These are phyloP conservation scores for Macrobrachium nipponense DNA, from an alignment of 1,140 invertebrate genomes.

Conservation along the genomic window DNA sequence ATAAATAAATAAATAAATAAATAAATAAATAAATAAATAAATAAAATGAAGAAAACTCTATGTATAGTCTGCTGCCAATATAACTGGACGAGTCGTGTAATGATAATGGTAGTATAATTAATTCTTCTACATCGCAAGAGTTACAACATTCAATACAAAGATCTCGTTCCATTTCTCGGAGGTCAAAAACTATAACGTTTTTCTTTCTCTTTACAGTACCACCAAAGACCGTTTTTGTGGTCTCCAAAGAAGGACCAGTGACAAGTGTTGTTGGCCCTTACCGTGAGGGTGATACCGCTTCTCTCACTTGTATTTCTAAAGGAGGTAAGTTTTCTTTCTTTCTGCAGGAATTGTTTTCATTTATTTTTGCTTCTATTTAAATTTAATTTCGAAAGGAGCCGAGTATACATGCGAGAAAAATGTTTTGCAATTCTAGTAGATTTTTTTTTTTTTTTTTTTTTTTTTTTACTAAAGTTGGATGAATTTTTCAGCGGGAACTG, in stretches of 20 bases:
- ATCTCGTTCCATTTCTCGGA: not conserved
- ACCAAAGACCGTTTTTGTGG: conserved; percentile 20
- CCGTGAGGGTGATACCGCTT: conserved; percentile 85
- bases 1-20: not conserved
- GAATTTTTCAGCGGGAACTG: too few relatives aligned
- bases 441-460: too few relatives aligned
- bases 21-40: not conserved
- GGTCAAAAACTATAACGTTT: not conserved
- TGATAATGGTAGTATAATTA: too few relatives aligned
- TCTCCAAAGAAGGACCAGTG: conserved; percentile 72
- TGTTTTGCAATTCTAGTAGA: too few relatives aligned
- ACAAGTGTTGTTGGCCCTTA: conserved; percentile 85
- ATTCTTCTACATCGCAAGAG: not conserved
- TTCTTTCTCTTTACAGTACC: conserved; percentile 16
- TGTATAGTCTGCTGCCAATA: too few relatives aligned
- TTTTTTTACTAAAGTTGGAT: too few relatives aligned
- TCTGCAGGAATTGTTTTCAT: not conserved
- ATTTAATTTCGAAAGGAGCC: not conserved
- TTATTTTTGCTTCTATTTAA: too few relatives aligned
- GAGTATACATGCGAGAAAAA: too few relatives aligned
- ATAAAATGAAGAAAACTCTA: not conserved
- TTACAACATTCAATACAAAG: not conserved
- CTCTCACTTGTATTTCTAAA: conserved; percentile 86
- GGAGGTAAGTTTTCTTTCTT: conserved; percentile 78
- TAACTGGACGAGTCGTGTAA: too few relatives aligned